Evolutionary conservation across 1,140 invertebrate genomes (phyloP), one percentile per base, ranked within the genome.

Genomic region (Oryzaephilus surinamensis): DNA sequence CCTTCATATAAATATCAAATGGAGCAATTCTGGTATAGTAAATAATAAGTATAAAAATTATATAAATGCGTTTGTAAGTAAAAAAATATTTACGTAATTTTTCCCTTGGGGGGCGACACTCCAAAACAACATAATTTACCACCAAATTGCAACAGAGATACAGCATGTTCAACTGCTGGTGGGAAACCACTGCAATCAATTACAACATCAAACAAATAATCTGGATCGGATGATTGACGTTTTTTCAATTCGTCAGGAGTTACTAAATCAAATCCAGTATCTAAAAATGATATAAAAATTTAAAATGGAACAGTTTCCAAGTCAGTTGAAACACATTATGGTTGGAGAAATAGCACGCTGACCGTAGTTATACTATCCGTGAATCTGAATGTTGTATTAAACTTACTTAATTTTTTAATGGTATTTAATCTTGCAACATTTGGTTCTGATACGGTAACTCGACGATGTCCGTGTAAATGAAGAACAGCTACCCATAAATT

Each of bases 141-240:
- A 10, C 70, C 67, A 1, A 43, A 48, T 10, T 60, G 52, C 13
- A 77, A 42, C 3, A 68, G 43, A 10, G 58, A 45, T 6, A 76
- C 38, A 1, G 63, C 66, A 7, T 63, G 54, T 50, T 75, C 70
- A 24, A 75, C 70, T 1, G 72, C 73, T 18, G 69, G 61, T 6
- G 62, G 67, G 31, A 59, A 68, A 16, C 79, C 79, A 54, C 77
- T 81, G 42, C 78, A 81, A 46, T 82, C 79, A 2, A 81, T 62
- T 6, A 73, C 70, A 3, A 81, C 55, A 49, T 81, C 74, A 46
- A 73, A 78, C 0, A 58, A 28, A 38, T 55, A 61, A 12, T 51
- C 30, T 0, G 44, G 31, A 40, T 55, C 48, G 1, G 32, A 50
- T 10, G 58, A 45, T 21, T 65, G 61, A 6, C 64, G 63, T 8